A percentile compares a stretch with the other conserved stretches of the same genome.
phyloP scores from a whole-genome alignment of 1,140 invertebrate genomes.

The Pogonomyrmex barbatus region DNA sequence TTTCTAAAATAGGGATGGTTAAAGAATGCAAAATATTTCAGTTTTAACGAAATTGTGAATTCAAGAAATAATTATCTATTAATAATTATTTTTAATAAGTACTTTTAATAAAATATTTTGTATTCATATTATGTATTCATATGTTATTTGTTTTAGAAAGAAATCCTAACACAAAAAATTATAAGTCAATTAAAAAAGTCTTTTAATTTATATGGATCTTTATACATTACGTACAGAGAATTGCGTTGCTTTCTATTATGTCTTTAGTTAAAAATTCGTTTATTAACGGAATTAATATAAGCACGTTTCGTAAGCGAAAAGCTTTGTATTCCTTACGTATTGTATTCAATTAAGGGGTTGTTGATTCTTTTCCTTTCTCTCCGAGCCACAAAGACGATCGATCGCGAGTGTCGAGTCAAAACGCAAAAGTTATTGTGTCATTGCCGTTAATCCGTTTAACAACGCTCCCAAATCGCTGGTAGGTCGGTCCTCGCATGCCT shows the following conservation, averaged over 20 bases:
- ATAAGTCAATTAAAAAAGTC: not conserved
- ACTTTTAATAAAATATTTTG: no score
- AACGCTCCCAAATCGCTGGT: constrained; percentile 16
- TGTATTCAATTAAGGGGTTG: not conserved
- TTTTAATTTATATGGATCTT: not conserved
- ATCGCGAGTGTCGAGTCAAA: constrained; percentile 62
- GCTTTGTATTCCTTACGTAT: not conserved
- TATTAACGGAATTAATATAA: not conserved
- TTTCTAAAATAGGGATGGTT: not conserved
- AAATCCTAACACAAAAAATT: not conserved
- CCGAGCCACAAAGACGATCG: not conserved
- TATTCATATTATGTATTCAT: no score
- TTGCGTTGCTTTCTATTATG: not conserved
- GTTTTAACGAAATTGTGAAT: not conserved
- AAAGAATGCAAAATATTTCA: constrained; percentile 8
- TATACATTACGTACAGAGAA: not conserved
- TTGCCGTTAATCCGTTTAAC: constrained; percentile 69
- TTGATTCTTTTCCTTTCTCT: not conserved
- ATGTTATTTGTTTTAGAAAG: no score
- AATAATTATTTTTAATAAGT: not conserved
- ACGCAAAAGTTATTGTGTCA: constrained; percentile 57
- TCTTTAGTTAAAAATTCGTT: not conserved
- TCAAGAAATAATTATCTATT: not conserved
- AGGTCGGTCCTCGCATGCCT: constrained; percentile 18
- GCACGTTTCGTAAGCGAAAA: not conserved